Evolutionary conservation across 2,797 vertebrate genomes (phyloP).

Genomic region (Euthynnus affinis): DNA sequence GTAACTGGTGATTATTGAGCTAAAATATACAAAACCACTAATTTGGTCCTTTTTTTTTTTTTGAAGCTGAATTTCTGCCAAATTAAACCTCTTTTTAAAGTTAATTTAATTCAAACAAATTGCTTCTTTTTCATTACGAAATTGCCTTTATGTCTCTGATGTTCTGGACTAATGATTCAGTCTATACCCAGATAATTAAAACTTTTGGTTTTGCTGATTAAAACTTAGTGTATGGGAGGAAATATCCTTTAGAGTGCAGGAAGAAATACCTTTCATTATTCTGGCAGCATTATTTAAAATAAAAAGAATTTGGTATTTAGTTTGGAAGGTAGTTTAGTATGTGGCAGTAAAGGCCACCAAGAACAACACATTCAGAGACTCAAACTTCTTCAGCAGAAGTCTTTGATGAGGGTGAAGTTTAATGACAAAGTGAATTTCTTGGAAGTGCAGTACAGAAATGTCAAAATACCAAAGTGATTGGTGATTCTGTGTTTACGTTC

Average conservation of each 20-base stretch:
- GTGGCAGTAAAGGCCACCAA: neutral
- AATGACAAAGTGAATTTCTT: conserved; percentile 1
- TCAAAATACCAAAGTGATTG: neutral
- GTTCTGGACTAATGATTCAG: neutral
- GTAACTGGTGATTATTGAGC: neutral
- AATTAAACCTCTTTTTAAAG: neutral
- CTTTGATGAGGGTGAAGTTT: neutral
- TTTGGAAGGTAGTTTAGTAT: neutral
- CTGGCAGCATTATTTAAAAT: neutral
- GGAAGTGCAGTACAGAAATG: neutral
- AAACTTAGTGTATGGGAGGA: neutral
- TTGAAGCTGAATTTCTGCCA: neutral
- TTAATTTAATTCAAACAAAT: no score
- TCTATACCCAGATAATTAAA: neutral
- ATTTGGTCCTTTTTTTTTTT: neutral
- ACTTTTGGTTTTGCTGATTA: conserved; percentile 1
- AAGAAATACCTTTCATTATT: neutral
- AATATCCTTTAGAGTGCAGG: neutral
- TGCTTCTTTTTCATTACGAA: neutral
- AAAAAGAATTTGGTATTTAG: neutral
- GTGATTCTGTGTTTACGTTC: neutral
- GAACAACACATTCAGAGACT: neutral
- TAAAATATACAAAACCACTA: neutral
- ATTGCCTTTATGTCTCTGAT: neutral
- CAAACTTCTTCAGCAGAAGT: neutral